phyloP scores from a whole-genome alignment of 2,888 invertebrate species.

The Idaea aversata region DNA sequence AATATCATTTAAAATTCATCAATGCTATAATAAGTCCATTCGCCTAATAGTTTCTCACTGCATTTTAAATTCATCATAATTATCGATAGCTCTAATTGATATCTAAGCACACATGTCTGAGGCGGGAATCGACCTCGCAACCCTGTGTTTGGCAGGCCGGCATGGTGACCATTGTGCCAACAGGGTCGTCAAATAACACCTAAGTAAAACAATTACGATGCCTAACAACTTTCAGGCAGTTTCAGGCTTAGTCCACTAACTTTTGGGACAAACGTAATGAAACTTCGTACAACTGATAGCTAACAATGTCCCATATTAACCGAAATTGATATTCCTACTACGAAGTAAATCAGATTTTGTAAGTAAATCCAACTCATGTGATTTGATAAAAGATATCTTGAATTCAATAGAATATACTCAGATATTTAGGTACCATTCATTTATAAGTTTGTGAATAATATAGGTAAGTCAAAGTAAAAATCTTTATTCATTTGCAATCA shows the following conservation, averaged over 20 bases:
- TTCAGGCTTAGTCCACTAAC: not conserved
- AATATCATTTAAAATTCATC: too few relatives aligned
- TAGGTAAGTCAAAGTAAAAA: not conserved
- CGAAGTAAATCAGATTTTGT: not conserved
- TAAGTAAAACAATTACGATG: not conserved
- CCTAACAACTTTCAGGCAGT: not conserved
- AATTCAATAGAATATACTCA: not conserved
- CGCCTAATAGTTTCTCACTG: too few relatives aligned
- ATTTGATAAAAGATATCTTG: not conserved
- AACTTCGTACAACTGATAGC: not conserved
- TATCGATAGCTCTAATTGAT: too few relatives aligned
- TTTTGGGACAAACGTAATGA: slow-evolving; percentile 1
- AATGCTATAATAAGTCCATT: too few relatives aligned
- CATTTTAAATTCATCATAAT: too few relatives aligned
- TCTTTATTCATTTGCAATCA: too few relatives aligned
- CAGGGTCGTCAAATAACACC: too few relatives aligned
- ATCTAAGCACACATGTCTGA: too few relatives aligned
- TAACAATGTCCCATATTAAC: slow-evolving; percentile 1
- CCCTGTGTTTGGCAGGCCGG: too few relatives aligned
- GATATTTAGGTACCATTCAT: not conserved
- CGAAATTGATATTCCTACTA: not conserved
- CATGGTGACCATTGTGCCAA: too few relatives aligned
- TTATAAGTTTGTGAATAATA: not conserved
- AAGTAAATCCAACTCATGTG: not conserved
- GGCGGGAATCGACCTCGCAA: too few relatives aligned